Evolutionary conservation across 2,113 vertebrate species (phyloP).

Genomic region (Capra hircus): DNA sequence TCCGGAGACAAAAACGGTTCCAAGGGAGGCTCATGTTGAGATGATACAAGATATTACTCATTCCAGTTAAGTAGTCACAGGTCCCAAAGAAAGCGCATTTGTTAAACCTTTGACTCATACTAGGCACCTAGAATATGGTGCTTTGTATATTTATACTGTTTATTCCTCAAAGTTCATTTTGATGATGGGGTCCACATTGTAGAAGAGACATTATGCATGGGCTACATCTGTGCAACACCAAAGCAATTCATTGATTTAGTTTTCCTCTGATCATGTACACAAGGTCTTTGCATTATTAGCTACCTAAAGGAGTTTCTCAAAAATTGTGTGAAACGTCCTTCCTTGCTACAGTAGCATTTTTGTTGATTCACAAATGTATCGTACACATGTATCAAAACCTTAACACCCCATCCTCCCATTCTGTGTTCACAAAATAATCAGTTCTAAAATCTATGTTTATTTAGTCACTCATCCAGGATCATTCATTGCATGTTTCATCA

Average conservation of each 20-base stretch:
- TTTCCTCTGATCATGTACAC: not conserved
- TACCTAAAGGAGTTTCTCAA: not conserved
- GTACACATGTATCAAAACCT: not conserved
- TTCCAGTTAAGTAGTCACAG: not conserved
- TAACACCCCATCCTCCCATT: not conserved
- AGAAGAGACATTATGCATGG: not conserved
- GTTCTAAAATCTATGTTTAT: not conserved
- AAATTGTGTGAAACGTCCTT: not conserved
- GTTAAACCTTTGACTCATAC: not conserved
- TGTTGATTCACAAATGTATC: not conserved
- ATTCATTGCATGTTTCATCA: not conserved
- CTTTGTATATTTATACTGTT: not conserved
- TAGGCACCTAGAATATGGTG: not conserved
- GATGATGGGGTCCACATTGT: not conserved
- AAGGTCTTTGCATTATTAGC: not conserved
- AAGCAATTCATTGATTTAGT: not conserved
- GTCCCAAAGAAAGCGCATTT: not conserved
- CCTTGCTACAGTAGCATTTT: not conserved
- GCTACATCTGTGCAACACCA: not conserved
- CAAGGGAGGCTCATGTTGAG: not conserved
- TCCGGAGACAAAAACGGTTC: not conserved
- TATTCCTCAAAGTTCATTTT: not conserved
- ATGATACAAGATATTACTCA: not conserved
- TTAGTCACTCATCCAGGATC: not conserved
- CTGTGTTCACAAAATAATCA: not conserved